A percentile compares a stretch with the other conserved stretches of the same genome.
phyloP scores from a whole-genome alignment of 53 echinoderm and acorn worm species.

The Stichopus horrens region DNA sequence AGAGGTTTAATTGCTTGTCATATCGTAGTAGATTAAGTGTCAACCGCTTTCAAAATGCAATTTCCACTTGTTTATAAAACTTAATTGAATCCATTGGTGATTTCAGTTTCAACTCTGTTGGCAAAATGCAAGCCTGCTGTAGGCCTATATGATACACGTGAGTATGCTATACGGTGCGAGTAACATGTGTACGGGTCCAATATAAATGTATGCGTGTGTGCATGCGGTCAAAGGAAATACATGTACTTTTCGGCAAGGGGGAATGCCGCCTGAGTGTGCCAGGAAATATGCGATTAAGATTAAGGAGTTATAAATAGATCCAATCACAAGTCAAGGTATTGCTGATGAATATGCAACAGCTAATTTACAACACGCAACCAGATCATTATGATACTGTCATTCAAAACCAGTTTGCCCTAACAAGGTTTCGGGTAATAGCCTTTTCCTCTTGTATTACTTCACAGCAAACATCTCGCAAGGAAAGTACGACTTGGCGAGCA shows the following conservation, averaged over 20 bases:
- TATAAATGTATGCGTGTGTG: no score
- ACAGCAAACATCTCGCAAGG: no score
- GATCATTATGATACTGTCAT: no score
- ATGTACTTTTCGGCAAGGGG: not conserved
- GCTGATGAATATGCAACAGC: no score
- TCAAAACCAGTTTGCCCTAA: no score
- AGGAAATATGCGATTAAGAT: constrained; percentile 6
- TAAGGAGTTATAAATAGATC: constrained; percentile 14
- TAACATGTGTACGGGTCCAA: no score
- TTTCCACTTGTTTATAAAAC: not conserved
- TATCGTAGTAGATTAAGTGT: not conserved
- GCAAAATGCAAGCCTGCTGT: not conserved
- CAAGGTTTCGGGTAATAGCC: no score
- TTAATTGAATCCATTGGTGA: not conserved
- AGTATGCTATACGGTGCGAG: no score
- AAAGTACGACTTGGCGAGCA: no score
- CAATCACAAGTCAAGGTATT: not conserved
- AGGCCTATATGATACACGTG: no score
- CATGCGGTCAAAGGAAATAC: not conserved
- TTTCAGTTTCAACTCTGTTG: not conserved
- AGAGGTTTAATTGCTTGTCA: not conserved
- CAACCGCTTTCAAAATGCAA: not conserved
- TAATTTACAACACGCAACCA: no score
- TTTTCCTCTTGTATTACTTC: no score
- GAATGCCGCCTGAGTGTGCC: not conserved